Percentiles rank a stretch among this genome's conserved stretches.
Conservation (phyloP, 2,888 invertebrate species). For the Caenorhabditis macrosperma region DNA sequence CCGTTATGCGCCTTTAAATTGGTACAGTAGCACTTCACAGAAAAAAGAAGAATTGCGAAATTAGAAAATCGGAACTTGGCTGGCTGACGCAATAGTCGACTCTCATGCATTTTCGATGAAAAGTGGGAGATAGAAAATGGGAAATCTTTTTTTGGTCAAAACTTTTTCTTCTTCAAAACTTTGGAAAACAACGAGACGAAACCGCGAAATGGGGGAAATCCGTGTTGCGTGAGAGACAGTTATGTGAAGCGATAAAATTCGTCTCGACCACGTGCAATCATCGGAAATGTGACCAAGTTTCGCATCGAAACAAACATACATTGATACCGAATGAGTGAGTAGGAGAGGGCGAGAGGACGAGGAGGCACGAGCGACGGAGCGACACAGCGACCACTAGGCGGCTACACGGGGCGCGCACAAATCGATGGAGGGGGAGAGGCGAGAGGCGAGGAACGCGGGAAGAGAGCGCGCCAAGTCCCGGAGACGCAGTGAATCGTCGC, state of each 20-base stretch:
- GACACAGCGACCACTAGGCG: slow-evolving; percentile 33
- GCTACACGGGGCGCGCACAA: slow-evolving; percentile 18
- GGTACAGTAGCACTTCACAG: background rate
- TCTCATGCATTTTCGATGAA: background rate
- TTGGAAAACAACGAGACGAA: slow-evolving; percentile 15
- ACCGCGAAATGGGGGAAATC: background rate
- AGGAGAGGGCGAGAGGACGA: slow-evolving; percentile 21
- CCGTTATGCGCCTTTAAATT: background rate
- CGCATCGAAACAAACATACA: slow-evolving; percentile 52
- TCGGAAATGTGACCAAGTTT: slow-evolving; percentile 39
- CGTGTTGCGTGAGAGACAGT: background rate
- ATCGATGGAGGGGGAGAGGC: slow-evolving; percentile 14
- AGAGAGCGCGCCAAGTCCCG: background rate
- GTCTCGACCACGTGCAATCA: slow-evolving; percentile 46
- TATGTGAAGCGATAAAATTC: slow-evolving; percentile 38
- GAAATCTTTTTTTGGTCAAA: background rate
- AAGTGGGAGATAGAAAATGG: background rate
- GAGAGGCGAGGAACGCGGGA: background rate
- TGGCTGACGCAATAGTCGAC: background rate
- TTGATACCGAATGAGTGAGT: slow-evolving; percentile 43
- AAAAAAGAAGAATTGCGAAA: background rate
- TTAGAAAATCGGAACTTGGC: too few relatives aligned
- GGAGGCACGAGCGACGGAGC: background rate
- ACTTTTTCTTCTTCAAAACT: slow-evolving; percentile 7
- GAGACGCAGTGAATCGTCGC: slow-evolving; percentile 9